Evolutionary conservation across 2,113 vertebrate species (phyloP).

Genomic region (Pantherophis guttatus): DNA sequence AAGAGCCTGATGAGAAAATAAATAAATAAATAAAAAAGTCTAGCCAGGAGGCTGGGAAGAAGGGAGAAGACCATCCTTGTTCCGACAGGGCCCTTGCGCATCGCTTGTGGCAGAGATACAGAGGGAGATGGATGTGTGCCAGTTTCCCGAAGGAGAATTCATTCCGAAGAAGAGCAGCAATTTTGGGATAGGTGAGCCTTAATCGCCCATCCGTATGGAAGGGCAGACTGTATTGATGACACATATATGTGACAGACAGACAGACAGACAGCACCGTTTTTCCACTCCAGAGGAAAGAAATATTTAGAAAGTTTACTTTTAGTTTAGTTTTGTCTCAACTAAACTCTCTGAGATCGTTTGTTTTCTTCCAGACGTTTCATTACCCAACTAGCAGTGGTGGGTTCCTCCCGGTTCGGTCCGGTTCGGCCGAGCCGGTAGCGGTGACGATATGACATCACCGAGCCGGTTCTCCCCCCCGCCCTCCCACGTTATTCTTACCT

Average conservation of each 20-base stretch:
- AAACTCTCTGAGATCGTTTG: no score
- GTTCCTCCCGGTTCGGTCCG: no score
- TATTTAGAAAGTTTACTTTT: neutral
- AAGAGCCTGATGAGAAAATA: neutral
- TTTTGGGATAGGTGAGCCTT: neutral
- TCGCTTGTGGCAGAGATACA: constrained; percentile 17
- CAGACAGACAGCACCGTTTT: neutral
- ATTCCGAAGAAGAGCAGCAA: constrained; percentile 22
- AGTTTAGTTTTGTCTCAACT: no score
- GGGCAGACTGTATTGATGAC: neutral
- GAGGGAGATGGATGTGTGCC: constrained; percentile 55
- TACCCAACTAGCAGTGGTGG: no score
- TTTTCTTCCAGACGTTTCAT: no score
- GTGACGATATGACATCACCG: no score
- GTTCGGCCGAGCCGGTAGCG: no score
- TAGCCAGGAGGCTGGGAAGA: neutral
- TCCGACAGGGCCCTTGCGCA: no score
- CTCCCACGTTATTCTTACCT: no score
- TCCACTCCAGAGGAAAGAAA: neutral
- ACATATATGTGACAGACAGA: no score
- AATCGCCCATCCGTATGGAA: neutral
- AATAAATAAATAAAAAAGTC: neutral
- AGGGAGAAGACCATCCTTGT: constrained; percentile 54
- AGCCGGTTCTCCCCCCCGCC: no score
- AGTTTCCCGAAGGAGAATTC: constrained; percentile 16